phyloP scores from a whole-genome alignment of 2,888 invertebrate genomes.

The Tetropium fuscum region DNA sequence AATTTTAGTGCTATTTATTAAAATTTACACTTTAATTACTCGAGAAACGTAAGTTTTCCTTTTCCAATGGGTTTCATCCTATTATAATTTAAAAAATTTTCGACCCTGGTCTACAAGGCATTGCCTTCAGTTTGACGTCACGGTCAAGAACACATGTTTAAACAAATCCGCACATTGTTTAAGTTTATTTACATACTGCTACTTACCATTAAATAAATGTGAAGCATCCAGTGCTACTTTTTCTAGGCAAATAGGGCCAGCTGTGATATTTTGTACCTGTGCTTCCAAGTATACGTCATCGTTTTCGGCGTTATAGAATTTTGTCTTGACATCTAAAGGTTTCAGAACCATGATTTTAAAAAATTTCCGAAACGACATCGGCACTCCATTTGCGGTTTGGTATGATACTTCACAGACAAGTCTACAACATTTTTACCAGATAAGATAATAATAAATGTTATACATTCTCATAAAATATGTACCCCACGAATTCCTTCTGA shows the following conservation, averaged over 20 bases:
- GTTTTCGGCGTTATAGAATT: slow-evolving; percentile 94
- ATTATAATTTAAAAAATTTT: no score
- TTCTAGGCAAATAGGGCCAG: slow-evolving; percentile 92
- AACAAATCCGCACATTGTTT: background rate
- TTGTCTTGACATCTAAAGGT: slow-evolving; percentile 98
- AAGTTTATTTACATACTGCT: background rate
- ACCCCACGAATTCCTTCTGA: no score
- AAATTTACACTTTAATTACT: no score
- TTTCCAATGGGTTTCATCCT: no score
- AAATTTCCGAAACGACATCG: slow-evolving; percentile 93
- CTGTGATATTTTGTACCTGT: slow-evolving; percentile 92
- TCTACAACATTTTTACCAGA: slow-evolving; percentile 67
- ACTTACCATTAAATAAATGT: slow-evolving; percentile 81
- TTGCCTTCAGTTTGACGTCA: no score
- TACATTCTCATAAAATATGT: background rate
- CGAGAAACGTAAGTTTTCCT: no score
- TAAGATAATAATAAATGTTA: background rate
- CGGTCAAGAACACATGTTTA: background rate
- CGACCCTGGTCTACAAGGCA: no score
- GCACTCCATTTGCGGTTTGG: slow-evolving; percentile 78
- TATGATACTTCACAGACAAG: slow-evolving; percentile 97
- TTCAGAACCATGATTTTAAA: slow-evolving; percentile 99
- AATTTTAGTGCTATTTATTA: no score
- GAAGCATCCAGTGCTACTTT: slow-evolving; percentile 95
- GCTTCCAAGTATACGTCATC: slow-evolving; percentile 81